Conservation (phyloP, 2,113 vertebrate species). For the Macrotis lagotis region DNA sequence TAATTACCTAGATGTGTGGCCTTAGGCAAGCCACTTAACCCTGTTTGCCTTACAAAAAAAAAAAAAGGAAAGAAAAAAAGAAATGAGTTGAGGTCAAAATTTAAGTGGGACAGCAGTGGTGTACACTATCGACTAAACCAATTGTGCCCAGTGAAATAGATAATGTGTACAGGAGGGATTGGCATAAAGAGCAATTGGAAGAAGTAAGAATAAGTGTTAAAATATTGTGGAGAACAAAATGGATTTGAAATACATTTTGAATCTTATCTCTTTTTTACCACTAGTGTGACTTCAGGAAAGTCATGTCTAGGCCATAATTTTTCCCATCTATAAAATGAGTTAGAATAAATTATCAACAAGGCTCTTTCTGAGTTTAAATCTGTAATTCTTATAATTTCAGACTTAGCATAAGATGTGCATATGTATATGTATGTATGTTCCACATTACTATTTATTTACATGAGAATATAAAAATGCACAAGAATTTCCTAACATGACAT, state of each 20-base stretch:
- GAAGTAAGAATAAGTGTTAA: too few species aligned
- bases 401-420: background rate
- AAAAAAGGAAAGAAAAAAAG: too few species aligned
- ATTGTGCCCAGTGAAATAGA: background rate
- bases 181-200: background rate
- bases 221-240: background rate
- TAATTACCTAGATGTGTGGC: too few species aligned
- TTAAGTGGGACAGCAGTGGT: background rate
- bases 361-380: background rate
- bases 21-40: too few species aligned
- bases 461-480: background rate
- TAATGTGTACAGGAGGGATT: background rate
- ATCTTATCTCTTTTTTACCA: background rate
- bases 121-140: background rate
- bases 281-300: background rate
- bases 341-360: background rate
- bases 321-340: background rate
- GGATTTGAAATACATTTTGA: background rate
- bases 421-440: background rate
- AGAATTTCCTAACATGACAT: background rate
- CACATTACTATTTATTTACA: background rate
- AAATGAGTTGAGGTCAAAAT: background rate
- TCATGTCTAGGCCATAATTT: background rate
- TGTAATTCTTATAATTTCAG: background rate
- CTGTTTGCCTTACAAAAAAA: too few species aligned